Evolutionary conservation across 2,888 invertebrate species (phyloP), one percentile per base, ranked within the genome.

Genomic region (Oegoconia quadripuncta): DNA sequence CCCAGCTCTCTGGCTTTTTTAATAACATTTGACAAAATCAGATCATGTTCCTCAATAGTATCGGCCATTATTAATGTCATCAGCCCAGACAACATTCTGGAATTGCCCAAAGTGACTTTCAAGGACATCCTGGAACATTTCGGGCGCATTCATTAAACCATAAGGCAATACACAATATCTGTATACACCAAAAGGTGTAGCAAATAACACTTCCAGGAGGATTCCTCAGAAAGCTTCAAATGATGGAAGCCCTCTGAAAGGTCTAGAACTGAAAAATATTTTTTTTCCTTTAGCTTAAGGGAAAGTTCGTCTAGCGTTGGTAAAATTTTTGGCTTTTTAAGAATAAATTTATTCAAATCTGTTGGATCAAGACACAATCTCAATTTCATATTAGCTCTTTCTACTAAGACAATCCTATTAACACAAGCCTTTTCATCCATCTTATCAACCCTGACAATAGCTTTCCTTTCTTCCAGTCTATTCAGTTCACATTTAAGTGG

Each of bases 121-220:
- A 3, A 42, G 16, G 17, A 33, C 12, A 25, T 44, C 41, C 13
- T 44, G 44, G 26, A 46, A 46, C 22, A 44, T 16, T 13, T 48
- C 47, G 27, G 44, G 44, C n/a, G 44, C 44, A 38, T 44, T 42
- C 22, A 34, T 36, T 25, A 48, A 32, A 14, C 40, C 44, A 29
- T 44, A 44, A 9, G 47, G 42, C 6, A 44, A 38, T 11, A 48
- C 47, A 11, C 32, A 13, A 38, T 44, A 44, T 20, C 42, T 34
- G 25, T 44, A 44, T 3, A 44, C 42, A 22, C 47, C 42, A 40
- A 42, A 38, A 8, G 42, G 47, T 11, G 36, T 47, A 7, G 42
- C 42, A 30, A 47, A 44, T 43, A 46, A 25, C 45, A 46, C 27
- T 44, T 44, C 42, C 46, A 46, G n/a, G 46, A 42, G n/a, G 46